Base-by-base conservation (phyloP, 2,113 vertebrate genomes). In the Melanerpes formicivorus region DNA sequence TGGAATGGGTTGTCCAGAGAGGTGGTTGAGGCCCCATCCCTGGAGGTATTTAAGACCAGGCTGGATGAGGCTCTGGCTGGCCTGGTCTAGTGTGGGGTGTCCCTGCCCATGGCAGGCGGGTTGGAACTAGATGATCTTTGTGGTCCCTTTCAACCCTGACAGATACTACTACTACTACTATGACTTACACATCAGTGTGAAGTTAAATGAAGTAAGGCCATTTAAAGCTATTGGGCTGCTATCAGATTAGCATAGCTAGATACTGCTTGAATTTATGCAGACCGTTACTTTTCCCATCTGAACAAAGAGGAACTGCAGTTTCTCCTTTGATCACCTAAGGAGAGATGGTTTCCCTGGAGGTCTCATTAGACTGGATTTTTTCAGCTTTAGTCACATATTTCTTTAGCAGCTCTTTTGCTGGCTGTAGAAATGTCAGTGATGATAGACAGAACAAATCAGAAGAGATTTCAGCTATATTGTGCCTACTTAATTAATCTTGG, bases 341-440 rank as follows among this genome's bases (percentile, higher is more conserved):
- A 90, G 83, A 90, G 34, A 42, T 79, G 16, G 19, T 92, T 90
- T 96, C 92, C 91, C 96, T 90, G 80, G 71, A 92, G 70, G n/a
- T 84, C 87, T 97, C 82, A 95, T 94, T 95, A 96, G 76, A 25
- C 63, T 90, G 88, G 81, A 90, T 70, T 81, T 81, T 90, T 97
- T 84, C 37, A 89, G 81, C 50, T 23, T 91, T 90, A 94, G 42
- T 90, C 64, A 62, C 59, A 9, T 69, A 93, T 55, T 90, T 95
- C 90, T 94, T 95, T 70, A 95, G 40, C 37, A 93, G 40, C 69
- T 94, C 48, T 91, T 94, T 91, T 91, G 29, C 62, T 95, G 72
- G 71, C 70, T 87, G 75, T 79, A 34, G 87, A 67, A 88, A 94
- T 63, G 66, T 89, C 88, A 54, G 37, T 46, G 59, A 50, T 8